These are phyloP conservation scores for Laodelphax striatellus DNA, from an alignment of 1,140 invertebrate genomes.

Conservation along the genomic window DNA sequence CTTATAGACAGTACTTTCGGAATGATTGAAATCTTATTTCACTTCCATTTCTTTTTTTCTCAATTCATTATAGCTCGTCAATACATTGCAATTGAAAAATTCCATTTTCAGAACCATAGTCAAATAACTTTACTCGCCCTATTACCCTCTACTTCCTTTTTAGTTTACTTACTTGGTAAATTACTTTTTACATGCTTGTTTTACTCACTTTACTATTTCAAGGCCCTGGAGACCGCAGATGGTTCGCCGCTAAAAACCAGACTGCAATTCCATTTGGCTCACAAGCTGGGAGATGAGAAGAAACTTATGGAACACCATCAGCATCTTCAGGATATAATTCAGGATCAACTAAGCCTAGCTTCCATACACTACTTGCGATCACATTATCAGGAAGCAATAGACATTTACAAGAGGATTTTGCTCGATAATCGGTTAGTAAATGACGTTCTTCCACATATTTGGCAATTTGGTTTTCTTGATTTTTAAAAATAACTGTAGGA, in stretches of 20 bases:
- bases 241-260: constrained; percentile 59
- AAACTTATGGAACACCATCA: constrained; percentile 71
- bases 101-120: no score
- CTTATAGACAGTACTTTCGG: no score
- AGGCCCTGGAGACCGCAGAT: constrained; percentile 43
- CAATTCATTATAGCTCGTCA: no score
- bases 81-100: no score
- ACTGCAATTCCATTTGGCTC: constrained; percentile 84
- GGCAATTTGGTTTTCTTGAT: no score
- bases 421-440: constrained; percentile 69
- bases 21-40: no score
- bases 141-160: no score
- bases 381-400: constrained; percentile 97
- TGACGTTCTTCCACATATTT: no score
- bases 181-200: not conserved
- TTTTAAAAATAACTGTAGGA: no score
- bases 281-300: constrained; percentile 84
- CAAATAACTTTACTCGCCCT: no score
- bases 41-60: no score
- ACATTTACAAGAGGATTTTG: constrained; percentile 93
- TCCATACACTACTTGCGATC: constrained; percentile 91
- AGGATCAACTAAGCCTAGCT: constrained; percentile 92
- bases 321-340: constrained; percentile 72
- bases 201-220: constrained; percentile 21
- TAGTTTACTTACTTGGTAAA: no score